Conservation (phyloP, 2,888 invertebrate genomes). For the Drosophila villosipedis region DNA sequence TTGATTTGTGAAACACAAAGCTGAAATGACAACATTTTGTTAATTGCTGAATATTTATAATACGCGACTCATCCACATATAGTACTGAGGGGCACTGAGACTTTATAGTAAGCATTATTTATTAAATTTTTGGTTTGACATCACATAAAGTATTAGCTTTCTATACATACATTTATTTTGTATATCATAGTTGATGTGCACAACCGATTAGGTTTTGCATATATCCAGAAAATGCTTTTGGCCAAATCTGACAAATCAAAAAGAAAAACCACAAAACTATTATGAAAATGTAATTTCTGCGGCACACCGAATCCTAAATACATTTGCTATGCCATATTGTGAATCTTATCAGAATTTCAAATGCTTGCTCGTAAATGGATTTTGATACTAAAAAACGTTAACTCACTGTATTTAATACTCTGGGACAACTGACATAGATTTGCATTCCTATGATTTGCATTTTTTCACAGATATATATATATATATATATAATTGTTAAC, state of each 20-base stretch:
- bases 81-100: not conserved
- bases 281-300: not conserved
- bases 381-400: not conserved
- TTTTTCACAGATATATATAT: not conserved
- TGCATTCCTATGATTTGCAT: not conserved
- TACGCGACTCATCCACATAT: not conserved
- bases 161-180: not conserved
- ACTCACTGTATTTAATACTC: not conserved
- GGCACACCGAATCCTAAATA: conserved; percentile 7
- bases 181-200: conserved; percentile 25
- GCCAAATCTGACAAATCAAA: conserved; percentile 16
- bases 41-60: not conserved
- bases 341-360: not conserved
- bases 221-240: conserved; percentile 13
- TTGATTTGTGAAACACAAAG: not conserved
- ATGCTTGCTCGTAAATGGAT: not conserved
- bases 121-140: not conserved
- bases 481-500: not conserved
- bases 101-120: not conserved
- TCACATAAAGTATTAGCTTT: not conserved
- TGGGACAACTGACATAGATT: not conserved
- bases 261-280: conserved; percentile 16
- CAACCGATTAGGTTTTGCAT: conserved; percentile 36
- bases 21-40: not conserved
- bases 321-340: not conserved